These are phyloP conservation scores for Ascaphus truei DNA, from an alignment of 2,113 vertebrate species.

Conservation along the genomic window DNA sequence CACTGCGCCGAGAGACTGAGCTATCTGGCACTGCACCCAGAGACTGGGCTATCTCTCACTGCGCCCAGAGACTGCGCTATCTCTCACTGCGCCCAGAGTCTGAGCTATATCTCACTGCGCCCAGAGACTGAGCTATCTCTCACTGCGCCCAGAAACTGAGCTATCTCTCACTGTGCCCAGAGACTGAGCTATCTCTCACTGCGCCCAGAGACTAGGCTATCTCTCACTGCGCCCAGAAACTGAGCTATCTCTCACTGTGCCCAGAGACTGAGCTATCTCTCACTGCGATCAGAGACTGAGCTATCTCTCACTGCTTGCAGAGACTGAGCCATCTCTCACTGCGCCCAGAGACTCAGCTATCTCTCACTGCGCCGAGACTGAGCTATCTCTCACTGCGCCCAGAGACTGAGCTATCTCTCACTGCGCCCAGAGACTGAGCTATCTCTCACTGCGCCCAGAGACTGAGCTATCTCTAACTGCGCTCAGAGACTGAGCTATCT, in stretches of 20 bases:
- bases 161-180: too few species aligned
- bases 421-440: too few species aligned
- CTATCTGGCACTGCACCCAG: too few species aligned
- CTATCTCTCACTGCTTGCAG: too few species aligned
- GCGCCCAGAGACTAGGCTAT: background rate
- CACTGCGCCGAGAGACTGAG: too few species aligned
- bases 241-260: background rate
- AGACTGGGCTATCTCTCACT: background rate
- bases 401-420: background rate
- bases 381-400: background rate
- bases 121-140: background rate
- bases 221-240: background rate
- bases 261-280: background rate
- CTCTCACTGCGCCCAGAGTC: background rate
- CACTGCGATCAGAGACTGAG: too few species aligned
- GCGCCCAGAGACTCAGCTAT: background rate
- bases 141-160: too few species aligned
- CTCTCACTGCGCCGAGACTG: background rate
- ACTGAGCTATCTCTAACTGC: background rate
- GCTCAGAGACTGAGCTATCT: background rate
- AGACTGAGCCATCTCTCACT: background rate
- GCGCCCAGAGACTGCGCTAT: background rate
- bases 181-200: background rate
- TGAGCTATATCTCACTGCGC: background rate
- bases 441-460: too few species aligned